Percentiles rank a stretch among this genome's conserved stretches.
Conservation (phyloP, 2,797 vertebrate genomes). For the Arremon aurantiirostris region DNA sequence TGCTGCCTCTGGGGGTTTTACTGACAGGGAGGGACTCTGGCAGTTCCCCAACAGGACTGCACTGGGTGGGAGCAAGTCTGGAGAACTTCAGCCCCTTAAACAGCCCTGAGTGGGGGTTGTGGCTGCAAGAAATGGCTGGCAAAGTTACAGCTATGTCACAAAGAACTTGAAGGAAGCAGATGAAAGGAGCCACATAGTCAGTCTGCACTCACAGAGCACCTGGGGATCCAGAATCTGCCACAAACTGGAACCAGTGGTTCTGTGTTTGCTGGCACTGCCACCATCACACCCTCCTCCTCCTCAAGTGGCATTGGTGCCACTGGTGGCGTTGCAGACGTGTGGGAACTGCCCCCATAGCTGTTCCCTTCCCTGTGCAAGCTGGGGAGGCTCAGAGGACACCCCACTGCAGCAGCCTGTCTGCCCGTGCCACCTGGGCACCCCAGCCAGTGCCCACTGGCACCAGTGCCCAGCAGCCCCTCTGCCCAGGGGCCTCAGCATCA, state of each 20-base stretch:
- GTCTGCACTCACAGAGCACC: not conserved
- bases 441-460: not conserved
- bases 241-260: not conserved
- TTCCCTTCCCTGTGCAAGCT: not conserved
- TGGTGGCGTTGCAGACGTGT: accelerated
- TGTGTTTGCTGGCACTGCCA: not conserved
- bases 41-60: accelerated
- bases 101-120: not conserved
- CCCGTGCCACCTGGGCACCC: not conserved
- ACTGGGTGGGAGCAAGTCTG: not conserved
- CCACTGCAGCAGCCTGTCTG: not conserved
- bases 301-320: not conserved
- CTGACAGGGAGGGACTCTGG: not conserved
- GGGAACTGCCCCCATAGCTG: not conserved
- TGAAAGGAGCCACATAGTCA: not conserved
- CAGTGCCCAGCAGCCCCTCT: accelerated
- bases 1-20: not conserved
- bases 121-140: not conserved
- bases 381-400: not conserved
- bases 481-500: accelerated
- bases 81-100: not conserved
- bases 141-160: not conserved
- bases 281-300: not conserved
- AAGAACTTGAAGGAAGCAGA: not conserved
- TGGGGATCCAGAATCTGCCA: accelerated